phyloP scores from a whole-genome alignment of 1,140 invertebrate genomes.

The Eriosoma lanigerum region DNA sequence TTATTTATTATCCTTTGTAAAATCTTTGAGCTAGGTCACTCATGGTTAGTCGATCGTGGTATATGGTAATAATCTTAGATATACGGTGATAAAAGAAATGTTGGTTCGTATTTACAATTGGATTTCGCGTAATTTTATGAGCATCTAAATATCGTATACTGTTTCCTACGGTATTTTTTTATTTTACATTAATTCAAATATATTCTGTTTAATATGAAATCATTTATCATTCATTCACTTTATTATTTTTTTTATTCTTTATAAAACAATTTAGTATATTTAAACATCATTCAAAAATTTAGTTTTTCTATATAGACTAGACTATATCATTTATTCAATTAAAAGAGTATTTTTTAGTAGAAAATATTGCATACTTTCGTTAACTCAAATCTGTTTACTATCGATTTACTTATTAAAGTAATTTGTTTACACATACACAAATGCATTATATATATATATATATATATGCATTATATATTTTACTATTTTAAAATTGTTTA shows the following conservation, averaged over 20 bases:
- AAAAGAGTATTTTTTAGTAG: too few relatives aligned
- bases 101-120: not conserved
- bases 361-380: too few relatives aligned
- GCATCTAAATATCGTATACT: not conserved
- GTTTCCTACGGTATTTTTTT: not conserved
- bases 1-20: not conserved
- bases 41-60: not conserved
- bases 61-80: not conserved
- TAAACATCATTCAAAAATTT: too few relatives aligned
- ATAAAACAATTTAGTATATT: too few relatives aligned
- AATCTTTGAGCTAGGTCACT: not conserved
- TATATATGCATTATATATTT: too few relatives aligned
- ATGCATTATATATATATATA: too few relatives aligned
- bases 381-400: too few relatives aligned
- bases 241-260: not conserved
- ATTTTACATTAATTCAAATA: not conserved
- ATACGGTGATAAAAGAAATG: not conserved
- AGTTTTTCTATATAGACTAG: too few relatives aligned
- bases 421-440: too few relatives aligned
- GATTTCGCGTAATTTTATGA: not conserved
- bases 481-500: too few relatives aligned
- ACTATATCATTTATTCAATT: too few relatives aligned
- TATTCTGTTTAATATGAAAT: not conserved
- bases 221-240: not conserved
- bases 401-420: too few relatives aligned